A percentile compares a stretch with the other conserved stretches of the same genome.
These are phyloP conservation scores for Alauda arvensis DNA, from an alignment of 2,797 vertebrate genomes.

Conservation along the genomic window DNA sequence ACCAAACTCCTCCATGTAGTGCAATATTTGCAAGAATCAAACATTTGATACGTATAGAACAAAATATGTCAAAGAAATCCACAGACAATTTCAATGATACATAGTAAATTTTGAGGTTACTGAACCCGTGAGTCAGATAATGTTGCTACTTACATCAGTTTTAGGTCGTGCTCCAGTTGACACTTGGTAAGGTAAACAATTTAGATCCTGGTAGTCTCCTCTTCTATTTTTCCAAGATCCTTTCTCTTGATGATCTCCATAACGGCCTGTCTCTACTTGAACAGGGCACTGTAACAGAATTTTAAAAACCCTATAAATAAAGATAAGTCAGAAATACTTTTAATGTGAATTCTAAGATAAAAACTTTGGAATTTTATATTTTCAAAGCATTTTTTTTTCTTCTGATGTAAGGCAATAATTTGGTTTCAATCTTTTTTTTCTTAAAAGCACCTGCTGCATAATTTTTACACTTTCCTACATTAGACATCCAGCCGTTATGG, in stretches of 20 bases:
- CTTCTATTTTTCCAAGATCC: constrained; percentile 28
- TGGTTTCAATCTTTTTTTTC: neutral
- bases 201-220: constrained; percentile 12
- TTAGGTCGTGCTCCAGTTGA: constrained; percentile 49
- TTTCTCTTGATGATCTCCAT: constrained; percentile 19
- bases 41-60: neutral
- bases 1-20: neutral
- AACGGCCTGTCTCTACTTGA: constrained; percentile 25
- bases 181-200: constrained; percentile 32
- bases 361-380: neutral
- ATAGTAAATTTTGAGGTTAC: neutral
- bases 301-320: constrained; percentile 34
- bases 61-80: neutral
- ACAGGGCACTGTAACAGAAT: constrained; percentile 43
- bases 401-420: neutral
- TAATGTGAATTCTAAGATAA: neutral
- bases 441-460: neutral
- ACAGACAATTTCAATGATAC: neutral
- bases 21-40: neutral
- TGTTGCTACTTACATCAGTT: constrained; percentile 44
- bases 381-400: neutral
- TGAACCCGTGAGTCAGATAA: neutral
- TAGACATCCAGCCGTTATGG: neutral
- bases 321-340: constrained; percentile 28
- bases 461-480: neutral